Percentiles rank a stretch among this genome's conserved stretches.
phyloP scores from a whole-genome alignment of 2,888 invertebrate genomes.

The Lasioglossum leucozonium region DNA sequence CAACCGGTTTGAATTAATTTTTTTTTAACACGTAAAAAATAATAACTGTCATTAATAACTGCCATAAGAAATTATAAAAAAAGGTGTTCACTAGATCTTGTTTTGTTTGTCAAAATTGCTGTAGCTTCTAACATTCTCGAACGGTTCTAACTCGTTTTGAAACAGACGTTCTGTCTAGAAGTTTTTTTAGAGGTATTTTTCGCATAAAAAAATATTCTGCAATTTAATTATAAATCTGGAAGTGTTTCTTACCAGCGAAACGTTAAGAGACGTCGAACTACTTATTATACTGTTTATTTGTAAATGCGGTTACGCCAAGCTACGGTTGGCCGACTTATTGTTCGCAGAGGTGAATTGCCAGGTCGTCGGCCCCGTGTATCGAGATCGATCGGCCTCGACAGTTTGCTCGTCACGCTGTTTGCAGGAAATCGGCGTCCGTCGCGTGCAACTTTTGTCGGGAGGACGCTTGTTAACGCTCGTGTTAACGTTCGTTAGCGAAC shows the following conservation, averaged over 20 bases:
- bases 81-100: too few relatives aligned
- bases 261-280: too few relatives aligned
- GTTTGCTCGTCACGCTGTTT: conserved; percentile 3
- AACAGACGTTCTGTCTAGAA: too few relatives aligned
- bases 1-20: too few relatives aligned
- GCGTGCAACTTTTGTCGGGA: neutral
- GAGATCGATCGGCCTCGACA: conserved; percentile 23
- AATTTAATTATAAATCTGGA: neutral
- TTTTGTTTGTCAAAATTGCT: too few relatives aligned
- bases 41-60: too few relatives aligned
- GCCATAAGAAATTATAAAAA: too few relatives aligned
- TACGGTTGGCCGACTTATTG: conserved; percentile 42
- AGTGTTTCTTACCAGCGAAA: neutral
- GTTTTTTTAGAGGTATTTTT: too few relatives aligned
- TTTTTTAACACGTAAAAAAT: too few relatives aligned
- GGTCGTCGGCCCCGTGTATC: neutral
- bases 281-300: neutral
- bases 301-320: neutral
- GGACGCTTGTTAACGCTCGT: neutral
- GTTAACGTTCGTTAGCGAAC: conserved; percentile 24
- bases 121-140: too few relatives aligned
- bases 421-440: neutral
- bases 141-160: too few relatives aligned
- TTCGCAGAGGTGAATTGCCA: conserved; percentile 37
- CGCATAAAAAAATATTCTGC: neutral